These are phyloP conservation scores for Leptopilina drosophilae DNA, from an alignment of 2,888 invertebrate species.

Conservation along the genomic window DNA sequence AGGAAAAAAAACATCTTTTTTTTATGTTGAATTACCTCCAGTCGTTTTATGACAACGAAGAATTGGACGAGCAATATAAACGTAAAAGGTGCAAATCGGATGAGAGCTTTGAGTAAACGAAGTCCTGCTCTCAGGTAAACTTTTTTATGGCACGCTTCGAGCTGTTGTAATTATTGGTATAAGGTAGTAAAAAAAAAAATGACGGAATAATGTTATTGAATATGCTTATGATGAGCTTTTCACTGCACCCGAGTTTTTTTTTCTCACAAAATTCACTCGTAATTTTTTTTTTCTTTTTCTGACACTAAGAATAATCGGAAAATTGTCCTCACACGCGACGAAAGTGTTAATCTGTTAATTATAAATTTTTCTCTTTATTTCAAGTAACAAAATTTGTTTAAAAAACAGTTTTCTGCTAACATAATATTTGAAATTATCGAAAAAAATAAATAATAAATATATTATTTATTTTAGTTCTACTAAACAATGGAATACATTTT, in stretches of 20 bases:
- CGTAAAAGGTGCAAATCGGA: constrained; percentile 17
- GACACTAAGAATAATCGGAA: too few species aligned
- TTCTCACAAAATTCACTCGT: background rate
- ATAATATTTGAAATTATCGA: too few species aligned
- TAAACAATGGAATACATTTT: too few species aligned
- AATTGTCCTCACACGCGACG: too few species aligned
- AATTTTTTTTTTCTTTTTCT: background rate
- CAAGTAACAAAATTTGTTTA: too few species aligned
- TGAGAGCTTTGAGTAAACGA: background rate
- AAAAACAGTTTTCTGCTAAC: too few species aligned
- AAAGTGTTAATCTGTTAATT: too few species aligned
- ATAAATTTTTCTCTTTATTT: too few species aligned
- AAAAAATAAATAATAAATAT: too few species aligned
- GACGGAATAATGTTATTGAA: constrained; percentile 8
- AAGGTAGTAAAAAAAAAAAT: constrained; percentile 52
- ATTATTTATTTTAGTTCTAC: too few species aligned
- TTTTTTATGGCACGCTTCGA: constrained; percentile 14
- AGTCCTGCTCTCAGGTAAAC: background rate
- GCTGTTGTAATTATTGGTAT: constrained; percentile 20
- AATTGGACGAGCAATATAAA: constrained; percentile 38
- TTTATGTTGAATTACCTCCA: constrained; percentile 17
- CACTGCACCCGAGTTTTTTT: background rate
- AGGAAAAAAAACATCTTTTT: constrained; percentile 10
- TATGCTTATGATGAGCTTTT: constrained; percentile 17
- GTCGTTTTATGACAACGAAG: constrained; percentile 31